Evolutionary conservation across 2,888 invertebrate genomes (phyloP), one percentile per base, ranked within the genome.

Genomic region (Caenorhabditis wallacei): DNA sequence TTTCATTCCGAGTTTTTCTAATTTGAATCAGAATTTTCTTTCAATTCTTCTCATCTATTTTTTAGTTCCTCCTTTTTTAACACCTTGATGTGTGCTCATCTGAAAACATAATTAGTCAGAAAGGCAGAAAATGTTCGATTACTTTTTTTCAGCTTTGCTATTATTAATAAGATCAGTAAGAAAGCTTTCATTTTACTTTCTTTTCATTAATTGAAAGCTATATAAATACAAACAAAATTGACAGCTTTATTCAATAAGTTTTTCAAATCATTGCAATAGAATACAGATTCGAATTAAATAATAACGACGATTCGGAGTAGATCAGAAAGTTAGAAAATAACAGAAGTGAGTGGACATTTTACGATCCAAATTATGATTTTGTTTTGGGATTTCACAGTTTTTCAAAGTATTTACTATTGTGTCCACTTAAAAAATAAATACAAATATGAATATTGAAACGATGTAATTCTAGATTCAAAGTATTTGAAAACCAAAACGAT

Each of bases 91-190:
- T 53, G 40, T 48, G 72, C 40, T 54, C 30, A 11, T 22, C 18
- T 13, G 18, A 64, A 56, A 46, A 56, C 64, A 56, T 43, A 53
- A 74, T 51, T 64, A 72, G 63, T 63, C 53, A 63, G 63, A 64
- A 56, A 64, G 48, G 74, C 74, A 64, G 66, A 68, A 76, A 68
- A 76, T 68, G 66, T 76, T 66, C 68, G 30, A 59, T 66, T 51
- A 68, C 75, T 76, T 59, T 24, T 59, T 54, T n/a, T n/a, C n/a
- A n/a, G n/a, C 46, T 46, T 43, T 64, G 30, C 48, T 53, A 54
- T 66, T 66, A 72, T 72, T 72, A 72, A 72, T 72, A 72, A 64
- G 64, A 74, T 46, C 46, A 43, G 30, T 24, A 51, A 54, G 74
- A 54, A 64, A 56, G 56, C 46, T 35, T 64, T 74, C 64, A 26